Evolutionary conservation across 2,797 vertebrate genomes (phyloP), one percentile per base, ranked within the genome.

Genomic region (Xiphorhynchus erythropygius): DNA sequence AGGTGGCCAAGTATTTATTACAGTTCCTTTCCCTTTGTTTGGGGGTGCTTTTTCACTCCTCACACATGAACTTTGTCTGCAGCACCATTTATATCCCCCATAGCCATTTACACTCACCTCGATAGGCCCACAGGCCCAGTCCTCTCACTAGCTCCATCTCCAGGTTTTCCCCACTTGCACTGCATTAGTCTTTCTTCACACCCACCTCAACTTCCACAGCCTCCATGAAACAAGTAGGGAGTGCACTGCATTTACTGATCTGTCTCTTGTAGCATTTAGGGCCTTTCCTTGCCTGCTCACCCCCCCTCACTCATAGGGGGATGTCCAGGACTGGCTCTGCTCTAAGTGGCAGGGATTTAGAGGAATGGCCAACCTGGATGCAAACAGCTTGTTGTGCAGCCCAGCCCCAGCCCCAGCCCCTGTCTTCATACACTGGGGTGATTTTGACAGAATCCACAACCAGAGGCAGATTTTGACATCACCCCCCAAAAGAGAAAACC

Each of bases 391-490:
- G 17, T 18, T 32, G 25, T 28, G 62, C 47, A 62, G 62, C 37
- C 42, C 77, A 89, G 47, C 11, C 59, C n/a, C 77, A 89, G 47
- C 11, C 59, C n/a, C 49, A 67, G 56, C 3, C 15, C 32, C 65
- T 52, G 13, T 23, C 22, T 65, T 35, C 10, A 27, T 6, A 44
- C 6, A 32, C 7, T 0, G 1, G 84, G 13, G 5, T n/a, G 50
- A 57, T 17, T 53, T 24, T 59, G 49, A 67, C 14, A 75, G 44
- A 64, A 17, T 7, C 35, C 32, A 69, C 10, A 78, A 5, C 13
- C 13, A 44, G 16, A 81, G 42, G 23, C 39, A 81, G 28, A 27
- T 60, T 86, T 88, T 81, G 35, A 81, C 30, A 78, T n/a, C 6
- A 21, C 3, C 11, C 21, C 78, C 8, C 7, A 13, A 53, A 84